Percentiles rank a stretch among this genome's conserved stretches.
These are phyloP conservation scores for Tachycineta bicolor DNA, from an alignment of 2,113 vertebrate species.

Conservation along the genomic window DNA sequence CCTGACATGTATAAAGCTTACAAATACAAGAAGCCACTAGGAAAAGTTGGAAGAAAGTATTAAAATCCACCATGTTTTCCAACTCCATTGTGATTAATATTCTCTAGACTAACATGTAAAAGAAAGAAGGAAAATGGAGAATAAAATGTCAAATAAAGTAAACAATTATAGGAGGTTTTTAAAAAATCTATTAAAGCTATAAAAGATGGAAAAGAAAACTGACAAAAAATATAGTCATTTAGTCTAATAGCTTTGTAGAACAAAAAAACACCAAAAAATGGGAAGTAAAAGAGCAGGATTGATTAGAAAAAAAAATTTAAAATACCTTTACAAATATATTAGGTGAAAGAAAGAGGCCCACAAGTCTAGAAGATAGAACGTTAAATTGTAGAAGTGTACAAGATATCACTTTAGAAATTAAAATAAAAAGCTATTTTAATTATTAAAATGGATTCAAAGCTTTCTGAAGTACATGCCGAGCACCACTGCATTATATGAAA, in stretches of 20 bases:
- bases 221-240: not conserved
- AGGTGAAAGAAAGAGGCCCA: not conserved
- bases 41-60: not conserved
- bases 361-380: not conserved
- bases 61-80: not conserved
- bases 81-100: not conserved
- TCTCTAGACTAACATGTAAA: not conserved
- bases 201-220: not conserved
- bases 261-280: not conserved
- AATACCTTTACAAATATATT: not conserved
- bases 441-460: not conserved
- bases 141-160: not conserved
- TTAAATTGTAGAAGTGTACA: not conserved
- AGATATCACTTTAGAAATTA: not conserved
- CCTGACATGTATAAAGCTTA: not conserved
- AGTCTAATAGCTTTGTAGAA: not conserved
- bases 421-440: not conserved
- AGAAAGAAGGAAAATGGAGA: not conserved
- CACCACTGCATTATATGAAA: not conserved
- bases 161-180: not conserved
- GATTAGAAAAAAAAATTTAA: not conserved
- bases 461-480: not conserved
- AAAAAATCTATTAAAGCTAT: not conserved
- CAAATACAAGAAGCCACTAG: not conserved
- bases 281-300: not conserved